These are phyloP conservation scores for Andrena trimmerana DNA, from an alignment of 2,888 invertebrate genomes.

Conservation along the genomic window DNA sequence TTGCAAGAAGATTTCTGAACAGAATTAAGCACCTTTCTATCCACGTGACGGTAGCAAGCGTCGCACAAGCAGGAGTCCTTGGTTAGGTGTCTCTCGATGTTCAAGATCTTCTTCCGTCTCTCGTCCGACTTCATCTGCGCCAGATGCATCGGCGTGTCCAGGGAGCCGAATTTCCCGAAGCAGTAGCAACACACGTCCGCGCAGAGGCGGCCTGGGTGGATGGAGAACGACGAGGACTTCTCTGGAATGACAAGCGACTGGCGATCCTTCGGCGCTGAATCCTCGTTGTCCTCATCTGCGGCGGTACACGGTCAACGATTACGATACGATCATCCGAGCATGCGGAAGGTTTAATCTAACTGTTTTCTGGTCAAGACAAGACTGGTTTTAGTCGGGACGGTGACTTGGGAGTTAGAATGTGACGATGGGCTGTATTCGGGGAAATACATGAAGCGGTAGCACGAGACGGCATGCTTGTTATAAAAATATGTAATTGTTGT, in stretches of 20 bases:
- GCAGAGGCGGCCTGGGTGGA: constrained; percentile 93
- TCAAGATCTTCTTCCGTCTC: constrained; percentile 92
- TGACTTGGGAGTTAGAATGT: constrained; percentile 27
- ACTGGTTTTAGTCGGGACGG: constrained; percentile 21
- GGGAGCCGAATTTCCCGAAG: constrained; percentile 94
- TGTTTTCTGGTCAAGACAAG: constrained; percentile 9
- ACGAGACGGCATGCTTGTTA: constrained; percentile 67
- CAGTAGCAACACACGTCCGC: constrained; percentile 95
- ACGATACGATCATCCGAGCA: background rate
- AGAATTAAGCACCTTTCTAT: constrained; percentile 88
- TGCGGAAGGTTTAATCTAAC: background rate
- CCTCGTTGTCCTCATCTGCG: constrained; percentile 82
- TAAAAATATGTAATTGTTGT: constrained; percentile 20
- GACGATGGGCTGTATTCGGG: constrained; percentile 29
- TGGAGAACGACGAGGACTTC: constrained; percentile 94
- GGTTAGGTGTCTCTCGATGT: constrained; percentile 92
- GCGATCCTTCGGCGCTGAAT: constrained; percentile 84
- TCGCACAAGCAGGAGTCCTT: constrained; percentile 95
- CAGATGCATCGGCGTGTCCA: constrained; percentile 95
- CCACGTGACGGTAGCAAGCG: constrained; percentile 94
- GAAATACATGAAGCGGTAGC: constrained; percentile 55
- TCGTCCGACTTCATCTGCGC: constrained; percentile 94
- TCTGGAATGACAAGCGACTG: constrained; percentile 93
- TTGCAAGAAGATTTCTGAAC: background rate
- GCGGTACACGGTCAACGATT: constrained; percentile 41